Evolutionary conservation across 1,140 invertebrate species (phyloP).

Genomic region (Drosophila nikananu): DNA sequence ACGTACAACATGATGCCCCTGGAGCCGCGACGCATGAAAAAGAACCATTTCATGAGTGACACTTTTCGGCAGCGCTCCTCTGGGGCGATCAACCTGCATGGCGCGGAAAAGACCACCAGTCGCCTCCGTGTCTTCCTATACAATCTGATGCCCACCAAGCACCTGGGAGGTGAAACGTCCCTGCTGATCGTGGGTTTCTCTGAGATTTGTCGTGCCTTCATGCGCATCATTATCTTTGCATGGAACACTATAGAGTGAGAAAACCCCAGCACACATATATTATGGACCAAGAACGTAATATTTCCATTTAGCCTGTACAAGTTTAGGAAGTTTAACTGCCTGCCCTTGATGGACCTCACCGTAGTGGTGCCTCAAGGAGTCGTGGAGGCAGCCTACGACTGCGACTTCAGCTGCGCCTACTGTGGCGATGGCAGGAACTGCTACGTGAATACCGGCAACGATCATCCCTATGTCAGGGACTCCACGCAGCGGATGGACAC

Average conservation of each 20-base stretch:
- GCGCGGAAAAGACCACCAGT: slow-evolving; percentile 22
- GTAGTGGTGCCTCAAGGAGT: slow-evolving; percentile 48
- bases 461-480: slow-evolving; percentile 54
- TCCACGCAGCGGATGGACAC: slow-evolving; percentile 57
- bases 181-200: slow-evolving; percentile 58
- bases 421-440: slow-evolving; percentile 24
- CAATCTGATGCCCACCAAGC: slow-evolving; percentile 51
- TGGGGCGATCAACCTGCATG: not conserved
- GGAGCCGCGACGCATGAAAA: slow-evolving; percentile 54
- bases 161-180: slow-evolving; percentile 20
- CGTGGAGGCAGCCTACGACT: slow-evolving; percentile 62
- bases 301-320: slow-evolving; percentile 25
- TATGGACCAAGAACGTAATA: not conserved
- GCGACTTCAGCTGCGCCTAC: slow-evolving; percentile 20
- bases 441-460: slow-evolving; percentile 37
- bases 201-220: slow-evolving; percentile 39
- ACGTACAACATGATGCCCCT: slow-evolving; percentile 64
- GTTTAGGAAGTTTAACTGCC: slow-evolving; percentile 43
- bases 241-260: slow-evolving; percentile 65
- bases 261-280: not conserved
- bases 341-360: slow-evolving; percentile 58
- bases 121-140: slow-evolving; percentile 50
- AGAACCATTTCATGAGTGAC: slow-evolving; percentile 24
- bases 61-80: not conserved
- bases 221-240: slow-evolving; percentile 54